Conservation (phyloP, 1,140 invertebrate genomes). For the Nasonia vitripennis region DNA sequence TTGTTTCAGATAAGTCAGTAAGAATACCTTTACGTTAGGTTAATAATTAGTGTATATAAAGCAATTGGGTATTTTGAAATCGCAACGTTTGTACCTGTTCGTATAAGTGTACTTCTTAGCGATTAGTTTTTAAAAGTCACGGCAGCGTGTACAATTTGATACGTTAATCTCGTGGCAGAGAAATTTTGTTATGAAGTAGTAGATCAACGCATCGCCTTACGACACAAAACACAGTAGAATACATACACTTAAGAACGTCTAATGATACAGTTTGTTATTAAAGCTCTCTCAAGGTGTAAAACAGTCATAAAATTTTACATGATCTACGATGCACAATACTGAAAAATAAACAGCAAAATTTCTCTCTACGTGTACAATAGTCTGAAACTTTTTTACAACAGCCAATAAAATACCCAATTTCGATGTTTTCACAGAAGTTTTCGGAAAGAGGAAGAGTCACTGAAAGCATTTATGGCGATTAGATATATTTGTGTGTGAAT, state of each 20-base stretch:
- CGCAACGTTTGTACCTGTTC: conserved; percentile 5
- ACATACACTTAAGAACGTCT: neutral
- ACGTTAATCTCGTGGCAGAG: neutral
- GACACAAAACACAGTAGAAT: neutral
- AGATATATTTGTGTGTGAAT: neutral
- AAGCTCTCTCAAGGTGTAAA: neutral
- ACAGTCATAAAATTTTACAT: neutral
- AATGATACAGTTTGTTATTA: neutral
- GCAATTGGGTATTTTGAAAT: conserved; percentile 27
- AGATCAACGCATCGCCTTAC: neutral
- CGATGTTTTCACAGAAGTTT: neutral
- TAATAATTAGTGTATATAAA: conserved; percentile 14
- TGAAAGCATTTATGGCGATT: neutral
- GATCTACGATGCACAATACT: neutral
- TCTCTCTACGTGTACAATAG: neutral
- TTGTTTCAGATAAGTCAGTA: conserved; percentile 5
- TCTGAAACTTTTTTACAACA: neutral
- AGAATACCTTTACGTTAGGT: neutral
- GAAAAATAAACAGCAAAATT: neutral
- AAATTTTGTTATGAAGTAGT: neutral
- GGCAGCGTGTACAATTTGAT: neutral
- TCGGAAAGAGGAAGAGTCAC: neutral
- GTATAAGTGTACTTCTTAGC: neutral
- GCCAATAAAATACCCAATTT: neutral
- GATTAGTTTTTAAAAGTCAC: neutral